These are phyloP conservation scores for Aelia acuminata DNA, from an alignment of 2,888 invertebrate genomes.

Conservation along the genomic window DNA sequence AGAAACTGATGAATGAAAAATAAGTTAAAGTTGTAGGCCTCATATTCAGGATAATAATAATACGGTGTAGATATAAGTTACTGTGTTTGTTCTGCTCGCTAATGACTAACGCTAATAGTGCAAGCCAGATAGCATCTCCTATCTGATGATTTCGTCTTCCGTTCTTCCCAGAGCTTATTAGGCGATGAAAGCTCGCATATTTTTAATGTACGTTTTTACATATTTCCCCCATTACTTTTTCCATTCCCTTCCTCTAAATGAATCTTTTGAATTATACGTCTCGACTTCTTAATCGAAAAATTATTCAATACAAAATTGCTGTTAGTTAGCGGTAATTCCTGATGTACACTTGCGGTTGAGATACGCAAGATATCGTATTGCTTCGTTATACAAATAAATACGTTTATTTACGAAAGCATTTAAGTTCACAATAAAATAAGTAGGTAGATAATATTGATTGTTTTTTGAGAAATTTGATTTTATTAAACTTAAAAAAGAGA, in stretches of 20 bases:
- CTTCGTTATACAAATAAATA: no score
- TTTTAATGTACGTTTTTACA: slow-evolving; percentile 2
- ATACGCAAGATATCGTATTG: no score
- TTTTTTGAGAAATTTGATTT: no score
- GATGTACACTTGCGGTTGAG: no score
- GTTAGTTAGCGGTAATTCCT: background rate
- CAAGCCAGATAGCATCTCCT: background rate
- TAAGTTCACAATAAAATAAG: no score
- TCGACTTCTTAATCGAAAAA: background rate
- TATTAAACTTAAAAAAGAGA: no score
- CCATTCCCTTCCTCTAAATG: slow-evolving; percentile 4
- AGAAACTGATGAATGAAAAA: background rate
- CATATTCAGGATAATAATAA: background rate
- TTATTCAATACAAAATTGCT: background rate
- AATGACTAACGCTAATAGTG: slow-evolving; percentile 25
- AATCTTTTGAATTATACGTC: background rate
- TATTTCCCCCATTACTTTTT: slow-evolving; percentile 26
- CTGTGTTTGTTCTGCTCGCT: background rate
- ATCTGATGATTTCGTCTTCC: slow-evolving; percentile 11
- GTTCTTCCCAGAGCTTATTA: slow-evolving; percentile 7
- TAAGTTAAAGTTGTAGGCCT: background rate
- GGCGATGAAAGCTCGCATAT: background rate
- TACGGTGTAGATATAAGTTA: background rate
- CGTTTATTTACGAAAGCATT: no score
- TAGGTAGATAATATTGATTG: no score